These are phyloP conservation scores for Chaetura pelagica DNA, from an alignment of 2,113 vertebrate species.

Conservation along the genomic window DNA sequence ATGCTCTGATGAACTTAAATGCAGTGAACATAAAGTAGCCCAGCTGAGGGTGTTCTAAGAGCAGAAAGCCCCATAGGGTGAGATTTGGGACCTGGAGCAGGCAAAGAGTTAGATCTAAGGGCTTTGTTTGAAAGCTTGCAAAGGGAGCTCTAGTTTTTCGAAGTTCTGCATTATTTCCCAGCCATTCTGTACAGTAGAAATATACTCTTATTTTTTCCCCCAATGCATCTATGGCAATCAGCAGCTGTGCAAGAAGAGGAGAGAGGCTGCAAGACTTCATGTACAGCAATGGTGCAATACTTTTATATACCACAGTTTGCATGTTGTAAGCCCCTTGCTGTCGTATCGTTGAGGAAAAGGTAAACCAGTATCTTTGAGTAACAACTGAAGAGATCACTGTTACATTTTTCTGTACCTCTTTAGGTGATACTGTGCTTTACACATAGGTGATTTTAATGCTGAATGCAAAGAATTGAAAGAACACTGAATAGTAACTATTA, in stretches of 20 bases:
- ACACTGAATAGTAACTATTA: constrained; percentile 51
- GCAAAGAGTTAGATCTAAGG: constrained; percentile 9
- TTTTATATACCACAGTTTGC: constrained; percentile 19
- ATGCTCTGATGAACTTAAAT: constrained; percentile 21
- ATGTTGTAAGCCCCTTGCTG: constrained; percentile 9
- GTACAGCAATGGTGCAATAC: constrained; percentile 10
- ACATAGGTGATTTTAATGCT: constrained; percentile 14
- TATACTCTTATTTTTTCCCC: not conserved
- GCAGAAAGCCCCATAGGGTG: constrained; percentile 1
- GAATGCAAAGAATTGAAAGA: constrained; percentile 64
- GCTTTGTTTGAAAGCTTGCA: constrained; percentile 18
- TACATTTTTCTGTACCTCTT: constrained; percentile 15
- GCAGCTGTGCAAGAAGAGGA: constrained; percentile 22
- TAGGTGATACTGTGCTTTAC: constrained; percentile 13
- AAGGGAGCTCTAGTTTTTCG: constrained; percentile 1
- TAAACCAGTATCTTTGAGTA: not conserved
- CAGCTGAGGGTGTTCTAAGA: constrained; percentile 28
- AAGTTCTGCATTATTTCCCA: not conserved
- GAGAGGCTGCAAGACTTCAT: not conserved
- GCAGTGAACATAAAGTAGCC: not conserved
- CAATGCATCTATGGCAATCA: not conserved
- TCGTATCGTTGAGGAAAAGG: not conserved
- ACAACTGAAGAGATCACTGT: not conserved
- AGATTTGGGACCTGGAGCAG: constrained; percentile 8
- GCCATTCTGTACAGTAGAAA: constrained; percentile 45